Base-by-base conservation (phyloP, 1,140 invertebrate species). In the Hydropsyche tenuis region DNA sequence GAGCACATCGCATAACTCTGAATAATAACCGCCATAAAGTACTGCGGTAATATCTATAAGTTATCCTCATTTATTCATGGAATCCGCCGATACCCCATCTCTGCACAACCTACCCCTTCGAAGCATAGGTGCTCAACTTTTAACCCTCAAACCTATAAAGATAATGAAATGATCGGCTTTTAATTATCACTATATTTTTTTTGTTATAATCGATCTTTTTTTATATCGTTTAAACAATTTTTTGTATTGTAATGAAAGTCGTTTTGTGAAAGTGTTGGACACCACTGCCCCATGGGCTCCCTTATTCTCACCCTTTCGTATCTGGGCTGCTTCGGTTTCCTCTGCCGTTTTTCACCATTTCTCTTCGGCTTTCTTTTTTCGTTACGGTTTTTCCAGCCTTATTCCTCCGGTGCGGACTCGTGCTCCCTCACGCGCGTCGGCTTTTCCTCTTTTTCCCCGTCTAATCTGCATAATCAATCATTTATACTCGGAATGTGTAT, bases 1-100 rank as follows among this genome's bases (percentile, higher is more conserved):
- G 65, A 74, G 73, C 73, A 70, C 63, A 70, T 62, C 65, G 66
- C 65, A 74, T 74, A 74, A 69, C 73, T 74, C 73, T 69, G 73
- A 74, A 74, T 74, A 74, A 74, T 74, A 74, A 74, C 65, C 66
- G 66, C 66, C 73, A 74, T 74, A 74, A 69, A 74, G 73, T 70
- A 69, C 64, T 42, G 65, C 45, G 64, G 72, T 73, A 69, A 74
- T 74, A 74, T 74, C 65, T 70, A 69, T 64, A 69, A 74, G 73
- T 63, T 69, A 74, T 69, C 73, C 53, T 73, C 72, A 68, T 73
- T 73, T 73, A 73, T 73, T 73, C 72, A 69, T 73, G 64, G 72
- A 68, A 73, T 68, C 53, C 46, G 53, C 70, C 70, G 70, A 63
- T 64, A 72, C 45, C 48, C 69, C 48, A 46, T 27, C 66, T 53